phyloP scores from a whole-genome alignment of 2,888 invertebrate genomes.

The Lapara coniferarum region DNA sequence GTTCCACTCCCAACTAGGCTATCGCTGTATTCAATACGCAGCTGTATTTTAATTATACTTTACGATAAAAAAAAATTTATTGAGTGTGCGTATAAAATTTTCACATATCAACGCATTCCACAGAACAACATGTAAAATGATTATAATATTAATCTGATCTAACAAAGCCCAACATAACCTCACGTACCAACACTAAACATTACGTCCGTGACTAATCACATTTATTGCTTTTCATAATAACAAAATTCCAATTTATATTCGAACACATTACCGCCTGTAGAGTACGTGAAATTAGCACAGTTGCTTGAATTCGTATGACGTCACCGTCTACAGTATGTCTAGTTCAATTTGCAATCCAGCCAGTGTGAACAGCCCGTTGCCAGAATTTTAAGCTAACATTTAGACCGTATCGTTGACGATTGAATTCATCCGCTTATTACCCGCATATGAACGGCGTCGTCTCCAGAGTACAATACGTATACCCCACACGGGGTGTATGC shows the following conservation, averaged over 20 bases:
- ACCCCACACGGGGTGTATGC: neutral
- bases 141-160: constrained; percentile 1
- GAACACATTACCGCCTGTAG: neutral
- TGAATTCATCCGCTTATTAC: constrained; percentile 13
- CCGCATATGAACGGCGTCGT: neutral
- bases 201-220: constrained; percentile 3
- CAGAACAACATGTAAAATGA: neutral
- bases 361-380: neutral
- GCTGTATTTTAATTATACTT: neutral
- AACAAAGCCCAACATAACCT: neutral
- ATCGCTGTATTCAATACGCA: too few relatives aligned
- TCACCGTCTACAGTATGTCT: neutral
- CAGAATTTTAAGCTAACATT: neutral
- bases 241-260: constrained; percentile 8
- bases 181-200: constrained; percentile 1
- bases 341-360: neutral
- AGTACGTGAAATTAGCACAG: neutral
- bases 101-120: neutral
- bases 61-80: neutral
- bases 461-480: neutral
- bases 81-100: neutral
- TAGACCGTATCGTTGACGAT: constrained; percentile 1
- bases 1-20: too few relatives aligned
- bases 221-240: neutral
- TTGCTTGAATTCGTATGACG: neutral